Evolutionary conservation across 2,888 invertebrate species (phyloP).

Genomic region (Oxytorus armatus): DNA sequence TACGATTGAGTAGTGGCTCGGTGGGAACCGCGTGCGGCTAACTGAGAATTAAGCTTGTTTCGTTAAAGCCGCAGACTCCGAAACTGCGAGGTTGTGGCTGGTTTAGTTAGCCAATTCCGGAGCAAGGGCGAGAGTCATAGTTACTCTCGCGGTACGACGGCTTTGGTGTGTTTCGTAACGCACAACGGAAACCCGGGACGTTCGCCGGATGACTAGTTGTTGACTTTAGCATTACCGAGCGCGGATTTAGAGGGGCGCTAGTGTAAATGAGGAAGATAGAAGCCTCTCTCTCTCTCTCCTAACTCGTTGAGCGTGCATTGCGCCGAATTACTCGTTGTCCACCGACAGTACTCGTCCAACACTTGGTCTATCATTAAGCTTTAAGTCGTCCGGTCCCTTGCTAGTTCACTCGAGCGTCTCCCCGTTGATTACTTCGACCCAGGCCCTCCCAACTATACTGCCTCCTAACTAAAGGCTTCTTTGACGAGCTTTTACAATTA

Average conservation of each 20-base stretch:
- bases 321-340: conserved; percentile 41
- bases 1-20: conserved; percentile 32
- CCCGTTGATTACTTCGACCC: conserved; percentile 55
- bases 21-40: conserved; percentile 53
- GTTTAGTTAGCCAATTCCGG: conserved; percentile 55
- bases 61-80: conserved; percentile 60
- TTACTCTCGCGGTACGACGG: conserved; percentile 16
- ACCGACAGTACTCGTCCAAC: conserved; percentile 18
- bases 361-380: conserved; percentile 61
- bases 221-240: conserved; percentile 40
- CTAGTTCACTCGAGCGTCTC: conserved; percentile 15
- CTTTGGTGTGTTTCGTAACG: conserved; percentile 43
- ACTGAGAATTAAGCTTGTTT: conserved; percentile 68
- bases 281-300: not conserved
- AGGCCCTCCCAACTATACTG: not conserved
- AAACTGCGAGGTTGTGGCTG: conserved; percentile 53
- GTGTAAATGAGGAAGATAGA: conserved; percentile 17
- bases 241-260: conserved; percentile 15
- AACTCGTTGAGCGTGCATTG: conserved; percentile 3
- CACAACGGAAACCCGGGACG: conserved; percentile 34
- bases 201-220: conserved; percentile 35
- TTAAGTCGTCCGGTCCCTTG: conserved; percentile 50
- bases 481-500: conserved; percentile 63
- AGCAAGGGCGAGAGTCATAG: not conserved
- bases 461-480: conserved; percentile 45